Evolutionary conservation across 2,888 invertebrate species (phyloP).

Genomic region (Hydrotaea diabolus): DNA sequence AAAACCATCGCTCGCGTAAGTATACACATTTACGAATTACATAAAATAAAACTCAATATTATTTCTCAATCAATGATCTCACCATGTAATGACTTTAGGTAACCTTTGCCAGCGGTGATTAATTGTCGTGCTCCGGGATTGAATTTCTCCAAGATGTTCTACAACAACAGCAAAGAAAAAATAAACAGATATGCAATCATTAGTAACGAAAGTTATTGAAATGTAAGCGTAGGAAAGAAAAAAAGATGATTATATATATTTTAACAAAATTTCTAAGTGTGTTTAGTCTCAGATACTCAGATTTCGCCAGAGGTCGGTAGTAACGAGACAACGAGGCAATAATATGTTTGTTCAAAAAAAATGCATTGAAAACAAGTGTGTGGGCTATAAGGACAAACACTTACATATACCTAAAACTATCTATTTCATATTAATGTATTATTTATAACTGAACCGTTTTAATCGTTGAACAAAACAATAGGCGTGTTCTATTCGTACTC

Average conservation of each 20-base stretch:
- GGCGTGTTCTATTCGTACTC: too few relatives aligned
- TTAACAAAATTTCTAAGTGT: too few relatives aligned
- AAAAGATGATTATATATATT: neutral
- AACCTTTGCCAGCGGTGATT: conserved; percentile 96
- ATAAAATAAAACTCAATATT: too few relatives aligned
- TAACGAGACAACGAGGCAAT: neutral
- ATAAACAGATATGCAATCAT: neutral
- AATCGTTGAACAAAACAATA: too few relatives aligned
- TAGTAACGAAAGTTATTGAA: neutral
- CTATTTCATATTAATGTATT: too few relatives aligned
- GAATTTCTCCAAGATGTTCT: conserved; percentile 98
- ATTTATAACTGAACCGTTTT: too few relatives aligned
- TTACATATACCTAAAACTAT: neutral
- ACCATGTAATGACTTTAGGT: conserved; percentile 97
- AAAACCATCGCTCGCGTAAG: neutral
- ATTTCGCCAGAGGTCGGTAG: neutral
- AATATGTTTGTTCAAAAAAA: neutral
- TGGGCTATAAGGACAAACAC: neutral
- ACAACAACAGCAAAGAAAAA: conserved; percentile 82
- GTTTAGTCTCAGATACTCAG: neutral
- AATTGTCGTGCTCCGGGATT: conserved; percentile 96
- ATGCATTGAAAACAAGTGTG: neutral
- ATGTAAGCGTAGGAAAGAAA: neutral
- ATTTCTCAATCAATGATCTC: conserved; percentile 80
- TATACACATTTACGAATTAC: neutral